Evolutionary conservation across 2,113 vertebrate genomes (phyloP), one percentile per base, ranked within the genome.

Genomic region (Atractosteus spatula): DNA sequence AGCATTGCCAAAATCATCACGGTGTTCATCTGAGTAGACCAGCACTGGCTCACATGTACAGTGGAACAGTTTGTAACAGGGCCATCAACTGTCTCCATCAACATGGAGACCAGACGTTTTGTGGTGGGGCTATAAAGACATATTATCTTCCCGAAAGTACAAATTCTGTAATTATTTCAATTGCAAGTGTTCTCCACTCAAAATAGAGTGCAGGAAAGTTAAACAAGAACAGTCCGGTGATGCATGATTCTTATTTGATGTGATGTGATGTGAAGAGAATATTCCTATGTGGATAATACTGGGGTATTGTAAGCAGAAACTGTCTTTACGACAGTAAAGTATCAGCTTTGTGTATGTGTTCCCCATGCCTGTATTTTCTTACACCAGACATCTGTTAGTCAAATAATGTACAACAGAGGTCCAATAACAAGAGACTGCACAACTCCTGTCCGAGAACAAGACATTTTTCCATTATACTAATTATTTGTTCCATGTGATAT

Each of bases 91-190:
- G 77, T 81, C 81, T 29, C 29, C 29, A 29, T 29, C 29, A 29
- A 82, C 75, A 73, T 83, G 75, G 78, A 80, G 69, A 62, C 75
- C 80, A 82, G 79, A 80, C 70, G 66, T 66, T 29, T 74, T 68
- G 56, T 64, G 64, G 72, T 55, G 10, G n/a, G 29, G 41, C 69
- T 59, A 69, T 73, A 68, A 74, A 71, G 81, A 14, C 44, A 61
- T 12, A 43, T 68, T 77, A 62, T 71, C 67, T 68, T 63, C 77
- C 66, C 72, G 76, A 75, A 69, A 68, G 8, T 41, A 75, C 66
- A 71, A 69, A 71, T 71, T 65, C 72, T 72, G 74, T 67, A 74
- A 79, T 77, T 66, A 80, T 71, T 13, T 63, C 80, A 71, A 80
- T 73, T 74, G 51, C 77, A 62, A 72, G 69, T 64, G 74, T 54